Evolutionary conservation across 2,888 invertebrate species (phyloP).

Genomic region (Gymnoscelis rufifasciata): DNA sequence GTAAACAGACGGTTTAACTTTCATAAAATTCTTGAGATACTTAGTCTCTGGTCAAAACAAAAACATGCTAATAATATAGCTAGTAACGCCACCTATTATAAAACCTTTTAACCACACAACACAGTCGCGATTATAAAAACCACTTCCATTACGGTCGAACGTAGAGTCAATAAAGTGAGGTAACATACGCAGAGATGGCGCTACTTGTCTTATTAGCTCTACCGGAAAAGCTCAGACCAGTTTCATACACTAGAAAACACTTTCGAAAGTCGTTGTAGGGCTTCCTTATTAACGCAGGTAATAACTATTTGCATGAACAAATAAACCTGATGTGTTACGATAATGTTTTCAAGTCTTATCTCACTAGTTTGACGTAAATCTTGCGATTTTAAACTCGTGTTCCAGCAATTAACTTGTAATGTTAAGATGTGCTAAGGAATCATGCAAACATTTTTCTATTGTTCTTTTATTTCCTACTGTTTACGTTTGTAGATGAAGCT

Average conservation of each 20-base stretch:
- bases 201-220: not conserved
- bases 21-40: too few relatives aligned
- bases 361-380: too few relatives aligned
- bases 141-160: not conserved
- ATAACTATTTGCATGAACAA: slow-evolving; percentile 14
- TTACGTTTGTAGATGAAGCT: too few relatives aligned
- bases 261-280: slow-evolving; percentile 17
- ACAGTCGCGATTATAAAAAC: not conserved
- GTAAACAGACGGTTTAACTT: too few relatives aligned
- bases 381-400: too few relatives aligned
- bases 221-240: slow-evolving; percentile 15
- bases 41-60: not conserved
- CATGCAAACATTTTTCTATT: too few relatives aligned
- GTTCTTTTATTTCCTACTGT: too few relatives aligned
- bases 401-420: too few relatives aligned
- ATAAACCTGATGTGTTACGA: not conserved
- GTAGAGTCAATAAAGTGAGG: slow-evolving; percentile 6
- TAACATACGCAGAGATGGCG: slow-evolving; percentile 19
- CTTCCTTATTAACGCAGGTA: slow-evolving; percentile 11
- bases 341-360: too few relatives aligned
- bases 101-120: slow-evolving; percentile 7
- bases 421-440: too few relatives aligned
- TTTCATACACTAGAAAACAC: slow-evolving; percentile 16
- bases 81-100: slow-evolving; percentile 21
- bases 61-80: not conserved